Conservation (phyloP, 2,888 invertebrate species). For the Altica lythri region DNA sequence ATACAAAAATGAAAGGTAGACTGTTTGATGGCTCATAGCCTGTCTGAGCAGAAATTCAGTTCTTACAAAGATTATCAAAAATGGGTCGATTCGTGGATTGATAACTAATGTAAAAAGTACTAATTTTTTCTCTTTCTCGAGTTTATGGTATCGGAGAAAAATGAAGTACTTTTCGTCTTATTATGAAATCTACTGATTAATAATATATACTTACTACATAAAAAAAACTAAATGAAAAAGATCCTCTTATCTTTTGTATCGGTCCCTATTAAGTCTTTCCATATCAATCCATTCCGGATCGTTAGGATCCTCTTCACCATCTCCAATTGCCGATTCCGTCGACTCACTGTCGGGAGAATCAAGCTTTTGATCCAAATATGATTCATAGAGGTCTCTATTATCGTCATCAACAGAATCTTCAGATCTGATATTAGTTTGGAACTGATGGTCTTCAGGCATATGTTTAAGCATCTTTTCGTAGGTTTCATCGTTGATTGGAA, state of each 20-base stretch:
- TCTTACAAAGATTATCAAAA: too few species aligned
- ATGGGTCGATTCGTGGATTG: too few species aligned
- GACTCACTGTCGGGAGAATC: constrained; percentile 57
- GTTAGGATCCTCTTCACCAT: constrained; percentile 81
- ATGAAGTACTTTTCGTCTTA: too few species aligned
- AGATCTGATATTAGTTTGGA: constrained; percentile 50
- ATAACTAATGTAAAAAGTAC: too few species aligned
- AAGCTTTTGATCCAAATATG: constrained; percentile 38
- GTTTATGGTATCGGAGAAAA: too few species aligned
- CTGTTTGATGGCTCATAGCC: too few species aligned
- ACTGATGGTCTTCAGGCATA: constrained; percentile 69
- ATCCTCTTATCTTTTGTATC: constrained; percentile 52
- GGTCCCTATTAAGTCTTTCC: constrained; percentile 50
- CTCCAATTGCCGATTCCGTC: constrained; percentile 64
- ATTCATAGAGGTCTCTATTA: constrained; percentile 18
- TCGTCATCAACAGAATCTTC: constrained; percentile 40
- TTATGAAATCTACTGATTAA: too few species aligned
- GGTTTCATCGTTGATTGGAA: constrained; percentile 73
- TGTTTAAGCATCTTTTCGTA: constrained; percentile 71
- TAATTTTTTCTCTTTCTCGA: too few species aligned
- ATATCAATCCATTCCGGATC: constrained; percentile 79
- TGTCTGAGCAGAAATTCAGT: too few species aligned
- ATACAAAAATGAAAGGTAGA: too few species aligned
- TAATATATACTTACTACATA: constrained; percentile 17
- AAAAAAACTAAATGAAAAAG: constrained; percentile 15